Base-by-base conservation (phyloP, 64 coral and sea anemone species). In the Stylophora pistillata region DNA sequence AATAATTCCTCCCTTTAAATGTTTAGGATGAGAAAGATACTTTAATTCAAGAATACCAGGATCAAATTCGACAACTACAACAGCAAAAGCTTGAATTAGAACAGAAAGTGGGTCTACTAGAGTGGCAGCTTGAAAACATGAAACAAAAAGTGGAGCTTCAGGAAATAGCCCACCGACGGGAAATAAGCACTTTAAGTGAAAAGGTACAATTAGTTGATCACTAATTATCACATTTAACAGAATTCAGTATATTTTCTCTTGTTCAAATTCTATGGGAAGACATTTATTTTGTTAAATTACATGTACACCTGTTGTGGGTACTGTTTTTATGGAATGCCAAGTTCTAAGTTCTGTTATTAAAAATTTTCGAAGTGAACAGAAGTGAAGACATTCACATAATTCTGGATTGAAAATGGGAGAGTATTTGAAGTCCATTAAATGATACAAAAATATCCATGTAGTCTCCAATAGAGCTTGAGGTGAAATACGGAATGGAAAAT, bases 101-200 rank as follows among this genome's bases (percentile, higher is more conserved):
- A 68, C 94, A 92, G 58, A 89, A 86, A 88, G 86, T 92, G 60
- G 82, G 94, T 18, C 63, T 96, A 5, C 74, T 96, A 4, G 94
- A 96, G 68, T 96, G 94, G 94, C 94, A 96, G 28, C 86, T 96
- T 20, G 94, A 96, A 79, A 96, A 96, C 65, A 92, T 90, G 71
- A 96, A 92, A 72, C 94, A 96, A 30, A 96, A 92, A 32, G 25
- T 96, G 73, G 94, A 96, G 13, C 88, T 96, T 13, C 94, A 96
- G 60, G 94, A 96, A 57, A 92, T 96, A 63, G 74, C 86, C 56
- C 89, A 91, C 60, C 86, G 94, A 76, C 69, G 94, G 76, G 86
- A 96, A 61, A 71, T 89, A 14, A 92, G 90, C 61, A 87, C 73
- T 76, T 47, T 92, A n/a, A 96, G 79, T 66, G 92, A 94, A 31